phyloP scores from a whole-genome alignment of 2,113 vertebrate species.

The Psittacara wagleri region DNA sequence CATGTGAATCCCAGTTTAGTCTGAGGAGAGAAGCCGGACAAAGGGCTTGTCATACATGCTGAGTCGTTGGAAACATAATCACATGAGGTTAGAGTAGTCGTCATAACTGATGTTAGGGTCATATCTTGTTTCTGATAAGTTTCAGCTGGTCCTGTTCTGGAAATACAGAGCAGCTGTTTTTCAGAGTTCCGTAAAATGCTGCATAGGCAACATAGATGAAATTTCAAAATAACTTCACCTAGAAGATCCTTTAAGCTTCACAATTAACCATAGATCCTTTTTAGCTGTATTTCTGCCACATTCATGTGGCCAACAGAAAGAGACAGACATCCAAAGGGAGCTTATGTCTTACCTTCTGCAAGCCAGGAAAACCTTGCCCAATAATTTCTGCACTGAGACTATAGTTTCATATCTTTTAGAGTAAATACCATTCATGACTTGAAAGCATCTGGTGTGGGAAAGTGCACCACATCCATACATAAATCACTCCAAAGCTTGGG shows the following conservation, averaged over 20 bases:
- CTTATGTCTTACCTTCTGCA: background rate
- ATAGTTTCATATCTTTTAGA: background rate
- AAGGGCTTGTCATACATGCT: slow-evolving; percentile 60
- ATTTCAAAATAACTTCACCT: slow-evolving; percentile 1
- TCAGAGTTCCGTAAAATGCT: background rate
- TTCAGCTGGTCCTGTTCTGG: slow-evolving; percentile 65
- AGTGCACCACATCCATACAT: background rate
- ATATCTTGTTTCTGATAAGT: slow-evolving; percentile 69
- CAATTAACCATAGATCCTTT: background rate
- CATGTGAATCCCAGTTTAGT: slow-evolving; percentile 53
- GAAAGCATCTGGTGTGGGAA: background rate
- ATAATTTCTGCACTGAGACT: background rate
- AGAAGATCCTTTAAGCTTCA: background rate
- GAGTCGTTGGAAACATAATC: slow-evolving; percentile 63
- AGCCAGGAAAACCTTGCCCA: background rate
- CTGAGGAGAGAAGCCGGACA: slow-evolving; percentile 56
- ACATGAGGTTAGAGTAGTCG: slow-evolving; percentile 25
- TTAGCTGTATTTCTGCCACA: background rate
- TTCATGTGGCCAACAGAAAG: background rate
- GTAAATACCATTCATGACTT: background rate
- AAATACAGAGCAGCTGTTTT: slow-evolving; percentile 58
- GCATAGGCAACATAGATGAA: background rate
- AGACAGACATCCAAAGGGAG: background rate
- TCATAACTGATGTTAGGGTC: slow-evolving; percentile 52
- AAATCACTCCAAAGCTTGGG: background rate